Base-by-base conservation (phyloP, 2,888 invertebrate species). In the Xanthostigma xanthostigma region DNA sequence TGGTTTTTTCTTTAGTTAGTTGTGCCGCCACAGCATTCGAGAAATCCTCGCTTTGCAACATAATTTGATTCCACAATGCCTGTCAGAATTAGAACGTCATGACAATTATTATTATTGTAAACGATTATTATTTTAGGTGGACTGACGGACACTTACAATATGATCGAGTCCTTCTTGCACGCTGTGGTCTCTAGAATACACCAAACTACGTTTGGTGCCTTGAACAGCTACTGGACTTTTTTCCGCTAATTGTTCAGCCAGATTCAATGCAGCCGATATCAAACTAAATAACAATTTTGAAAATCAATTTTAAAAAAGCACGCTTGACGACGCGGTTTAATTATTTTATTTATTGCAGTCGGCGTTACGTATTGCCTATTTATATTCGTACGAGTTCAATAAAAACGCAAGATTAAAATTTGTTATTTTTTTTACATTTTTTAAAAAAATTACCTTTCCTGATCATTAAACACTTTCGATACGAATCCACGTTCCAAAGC, bases 181-280 rank as follows among this genome's bases (percentile, higher is more conserved):
- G 0, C 85, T 72, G 60, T 94, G 90, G 64, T 93, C 92, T 58
- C 92, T 76, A 0, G 94, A 85, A 65, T 87, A 95, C 9, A 89
- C 76, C 27, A 97, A 61, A 58, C 76, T 84, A 48, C 78, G 70
- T 64, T 98, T 98, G 0, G 91, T 87, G 4, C 84, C 82, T 64
- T 97, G 96, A 0, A 97, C 84, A 0, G 96, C 97, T 5, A 97
- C 83, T 0, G 97, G 97, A 69, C 93, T 94, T 66, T 92, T 91
- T 6, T 68, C 64, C 0, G 96, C 89, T 54, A 98, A 95, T 36
- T 69, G 62, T 54, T 76, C 76, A 0, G 95, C 97, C 44, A 88
- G 57, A 8, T 78, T 73, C 2, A 94, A 48, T 0, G 88, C 85
- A 45, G 76, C 79, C 14, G 73, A 68, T n/a, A 94, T 54, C 62